Percentiles rank a stretch among this genome's conserved stretches.
phyloP scores from a whole-genome alignment of 2,113 vertebrate genomes.

The Catharus minimus region DNA sequence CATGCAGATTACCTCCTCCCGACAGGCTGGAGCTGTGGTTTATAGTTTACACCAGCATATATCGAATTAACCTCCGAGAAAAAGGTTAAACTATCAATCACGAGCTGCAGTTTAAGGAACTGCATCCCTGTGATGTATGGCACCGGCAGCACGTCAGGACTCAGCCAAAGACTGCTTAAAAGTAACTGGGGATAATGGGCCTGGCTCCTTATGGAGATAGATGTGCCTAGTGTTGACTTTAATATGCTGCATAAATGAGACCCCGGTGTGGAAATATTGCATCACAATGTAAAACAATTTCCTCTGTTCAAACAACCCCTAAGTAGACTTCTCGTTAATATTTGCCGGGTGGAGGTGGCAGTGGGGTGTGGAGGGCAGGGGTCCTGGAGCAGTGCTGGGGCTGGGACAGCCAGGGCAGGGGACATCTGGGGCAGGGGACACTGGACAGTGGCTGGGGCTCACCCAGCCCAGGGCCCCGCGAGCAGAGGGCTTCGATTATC shows the following conservation, averaged over 20 bases:
- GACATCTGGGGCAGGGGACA: neutral
- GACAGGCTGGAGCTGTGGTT: slow-evolving; percentile 53
- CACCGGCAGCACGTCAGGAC: slow-evolving; percentile 51
- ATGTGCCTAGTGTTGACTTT: slow-evolving; percentile 63
- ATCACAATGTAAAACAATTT: slow-evolving; percentile 66
- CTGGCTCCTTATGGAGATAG: slow-evolving; percentile 64
- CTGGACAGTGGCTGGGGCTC: fast-evolving
- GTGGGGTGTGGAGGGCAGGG: neutral
- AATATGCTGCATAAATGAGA: slow-evolving; percentile 67
- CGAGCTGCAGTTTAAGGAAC: slow-evolving; percentile 56
- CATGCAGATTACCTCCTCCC: slow-evolving; percentile 60
- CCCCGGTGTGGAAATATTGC: slow-evolving; percentile 64
- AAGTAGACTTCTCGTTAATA: slow-evolving; percentile 29
- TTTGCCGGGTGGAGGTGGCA: neutral
- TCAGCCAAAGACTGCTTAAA: slow-evolving; percentile 63
- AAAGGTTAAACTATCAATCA: slow-evolving; percentile 73
- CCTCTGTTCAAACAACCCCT: slow-evolving; percentile 57
- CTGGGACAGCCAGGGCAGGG: neutral
- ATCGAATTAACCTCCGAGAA: slow-evolving; percentile 66
- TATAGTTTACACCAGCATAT: slow-evolving; percentile 64
- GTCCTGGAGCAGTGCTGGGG: neutral
- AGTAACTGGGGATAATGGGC: slow-evolving; percentile 66
- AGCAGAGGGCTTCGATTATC: slow-evolving; percentile 30
- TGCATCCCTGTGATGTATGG: slow-evolving; percentile 60
- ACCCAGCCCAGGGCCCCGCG: fast-evolving